These are phyloP conservation scores for Xiphias gladius DNA, from an alignment of 2,113 vertebrate genomes.

Conservation along the genomic window DNA sequence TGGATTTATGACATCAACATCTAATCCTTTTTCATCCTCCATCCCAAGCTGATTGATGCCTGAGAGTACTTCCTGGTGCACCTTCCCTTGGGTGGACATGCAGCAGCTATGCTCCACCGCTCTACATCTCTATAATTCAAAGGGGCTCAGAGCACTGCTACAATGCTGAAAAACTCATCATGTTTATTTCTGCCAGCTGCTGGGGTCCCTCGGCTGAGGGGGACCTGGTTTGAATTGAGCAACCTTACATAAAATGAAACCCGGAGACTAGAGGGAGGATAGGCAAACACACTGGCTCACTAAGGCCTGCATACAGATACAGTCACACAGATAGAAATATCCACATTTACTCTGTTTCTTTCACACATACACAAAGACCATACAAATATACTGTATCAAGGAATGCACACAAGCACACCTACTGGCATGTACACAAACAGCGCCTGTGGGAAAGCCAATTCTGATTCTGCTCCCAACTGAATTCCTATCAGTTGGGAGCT, in stretches of 20 bases:
- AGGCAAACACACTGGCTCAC: slow-evolving; percentile 56
- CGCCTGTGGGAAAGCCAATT: slow-evolving; percentile 5
- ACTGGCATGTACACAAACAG: slow-evolving; percentile 36
- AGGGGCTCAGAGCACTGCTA: slow-evolving; percentile 64
- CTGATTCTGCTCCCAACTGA: no score
- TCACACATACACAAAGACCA: slow-evolving; percentile 36
- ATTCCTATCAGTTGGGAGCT: no score
- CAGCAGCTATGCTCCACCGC: slow-evolving; percentile 56
- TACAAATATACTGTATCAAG: slow-evolving; percentile 38
- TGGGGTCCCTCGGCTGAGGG: slow-evolving; percentile 65
- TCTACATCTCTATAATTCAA: slow-evolving; percentile 77
- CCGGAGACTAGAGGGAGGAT: slow-evolving; percentile 43
- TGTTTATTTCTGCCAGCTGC: slow-evolving; percentile 84
- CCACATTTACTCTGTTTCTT: slow-evolving; percentile 36
- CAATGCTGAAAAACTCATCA: slow-evolving; percentile 81
- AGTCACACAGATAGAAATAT: slow-evolving; percentile 39
- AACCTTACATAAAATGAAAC: slow-evolving; percentile 73
- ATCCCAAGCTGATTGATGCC: slow-evolving; percentile 60
- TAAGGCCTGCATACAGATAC: slow-evolving; percentile 13
- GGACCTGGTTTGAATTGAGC: slow-evolving; percentile 77
- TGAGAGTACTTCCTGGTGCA: slow-evolving; percentile 68
- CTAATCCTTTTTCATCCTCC: slow-evolving; percentile 72
- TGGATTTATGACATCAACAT: slow-evolving; percentile 79
- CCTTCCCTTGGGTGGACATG: slow-evolving; percentile 64
- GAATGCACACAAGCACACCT: slow-evolving; percentile 37